Percentiles rank a stretch among this genome's conserved stretches.
Conservation (phyloP, 1,140 invertebrate species). For the Diorhabda sublineata region DNA sequence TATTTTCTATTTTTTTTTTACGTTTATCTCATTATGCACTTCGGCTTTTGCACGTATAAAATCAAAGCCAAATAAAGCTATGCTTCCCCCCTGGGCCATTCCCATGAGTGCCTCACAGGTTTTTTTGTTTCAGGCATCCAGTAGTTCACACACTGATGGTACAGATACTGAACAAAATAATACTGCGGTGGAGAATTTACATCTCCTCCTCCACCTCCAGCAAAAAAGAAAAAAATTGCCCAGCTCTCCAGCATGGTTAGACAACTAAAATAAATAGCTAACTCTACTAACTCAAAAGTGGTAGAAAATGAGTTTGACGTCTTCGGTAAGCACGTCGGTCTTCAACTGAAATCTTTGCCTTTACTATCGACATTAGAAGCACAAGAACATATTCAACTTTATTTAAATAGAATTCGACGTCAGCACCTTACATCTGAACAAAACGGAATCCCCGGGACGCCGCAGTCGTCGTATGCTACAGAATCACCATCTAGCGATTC, state of each 20-base stretch:
- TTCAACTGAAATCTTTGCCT: constrained; percentile 22
- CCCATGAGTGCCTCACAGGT: no score
- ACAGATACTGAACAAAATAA: constrained; percentile 19
- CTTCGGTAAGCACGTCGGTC: constrained; percentile 18
- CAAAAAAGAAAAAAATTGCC: constrained; percentile 5
- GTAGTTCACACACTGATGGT: constrained; percentile 4
- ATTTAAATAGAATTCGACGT: constrained; percentile 27
- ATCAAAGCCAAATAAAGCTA: no score
- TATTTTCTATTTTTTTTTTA: no score
- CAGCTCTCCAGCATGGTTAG: constrained; percentile 15
- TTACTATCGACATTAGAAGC: constrained; percentile 23
- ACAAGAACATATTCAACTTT: constrained; percentile 26
- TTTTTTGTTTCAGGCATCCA: constrained; percentile 11
- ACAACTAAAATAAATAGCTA: constrained; percentile 20
- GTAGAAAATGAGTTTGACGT: constrained; percentile 6
- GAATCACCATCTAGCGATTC: constrained; percentile 4
- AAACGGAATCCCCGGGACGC: constrained; percentile 10
- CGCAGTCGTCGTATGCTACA: constrained; percentile 3
- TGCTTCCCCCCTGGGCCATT: no score
- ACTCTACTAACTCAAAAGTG: constrained; percentile 12
- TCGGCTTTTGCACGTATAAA: no score
- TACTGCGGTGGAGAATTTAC: constrained; percentile 12
- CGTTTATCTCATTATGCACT: no score
- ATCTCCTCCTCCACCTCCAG: neutral
- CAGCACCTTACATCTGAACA: constrained; percentile 13